These are phyloP conservation scores for Cephus sareptanus DNA, from an alignment of 2,888 invertebrate genomes.

Conservation along the genomic window DNA sequence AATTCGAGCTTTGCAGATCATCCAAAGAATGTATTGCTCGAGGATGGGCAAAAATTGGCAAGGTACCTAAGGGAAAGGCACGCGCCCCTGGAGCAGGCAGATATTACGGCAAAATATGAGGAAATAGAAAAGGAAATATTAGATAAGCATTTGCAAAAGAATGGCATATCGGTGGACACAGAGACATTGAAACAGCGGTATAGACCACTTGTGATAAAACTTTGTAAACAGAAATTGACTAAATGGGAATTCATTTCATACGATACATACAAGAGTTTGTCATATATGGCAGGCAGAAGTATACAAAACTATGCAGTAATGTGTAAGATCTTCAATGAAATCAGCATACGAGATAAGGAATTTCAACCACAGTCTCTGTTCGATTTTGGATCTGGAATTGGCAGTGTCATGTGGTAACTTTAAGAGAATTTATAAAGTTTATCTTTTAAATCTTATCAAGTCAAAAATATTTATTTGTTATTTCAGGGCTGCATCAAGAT, in stretches of 20 bases:
- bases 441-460: conserved; percentile 8
- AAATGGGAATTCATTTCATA: conserved; percentile 82
- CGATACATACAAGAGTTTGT: conserved; percentile 72
- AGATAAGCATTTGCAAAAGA: neutral
- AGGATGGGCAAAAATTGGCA: conserved; percentile 66
- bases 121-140: conserved; percentile 29
- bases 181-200: conserved; percentile 62
- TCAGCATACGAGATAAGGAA: conserved; percentile 71
- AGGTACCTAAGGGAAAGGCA: conserved; percentile 74
- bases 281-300: conserved; percentile 79
- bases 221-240: conserved; percentile 74
- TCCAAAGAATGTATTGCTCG: neutral
- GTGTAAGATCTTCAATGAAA: conserved; percentile 79
- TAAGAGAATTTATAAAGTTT: conserved; percentile 13
- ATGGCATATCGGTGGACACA: conserved; percentile 61
- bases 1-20: neutral
- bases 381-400: conserved; percentile 93
- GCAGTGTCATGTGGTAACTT: conserved; percentile 82
- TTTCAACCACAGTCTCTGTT: conserved; percentile 84
- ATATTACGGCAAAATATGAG: conserved; percentile 65
- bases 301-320: conserved; percentile 82
- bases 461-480: conserved; percentile 22
- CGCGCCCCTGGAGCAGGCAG: conserved; percentile 73
- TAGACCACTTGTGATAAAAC: conserved; percentile 63
- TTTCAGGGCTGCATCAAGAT: conserved; percentile 76